Percentiles rank a stretch among this genome's conserved stretches.
phyloP scores from a whole-genome alignment of 2,888 invertebrate genomes.

The Autographa gamma region DNA sequence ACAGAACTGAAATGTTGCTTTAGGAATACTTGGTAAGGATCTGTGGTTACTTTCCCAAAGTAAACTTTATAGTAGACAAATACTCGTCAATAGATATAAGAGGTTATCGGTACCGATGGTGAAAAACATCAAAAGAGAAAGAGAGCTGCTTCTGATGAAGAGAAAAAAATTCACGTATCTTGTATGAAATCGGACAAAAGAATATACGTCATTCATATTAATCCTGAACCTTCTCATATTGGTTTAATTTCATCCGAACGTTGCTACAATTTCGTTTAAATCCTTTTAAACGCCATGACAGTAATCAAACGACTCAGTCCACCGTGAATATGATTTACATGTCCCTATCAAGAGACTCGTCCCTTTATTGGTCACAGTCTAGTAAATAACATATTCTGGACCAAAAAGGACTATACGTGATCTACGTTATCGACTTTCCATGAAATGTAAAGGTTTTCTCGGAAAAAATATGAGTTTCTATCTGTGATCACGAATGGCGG shows the following conservation, averaged over 20 bases:
- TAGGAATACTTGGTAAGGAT: background rate
- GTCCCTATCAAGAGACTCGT: conserved; percentile 3
- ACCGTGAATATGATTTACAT: conserved; percentile 6
- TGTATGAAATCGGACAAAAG: background rate
- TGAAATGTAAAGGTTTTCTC: background rate
- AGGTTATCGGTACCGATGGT: too few relatives aligned
- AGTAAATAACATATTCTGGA: background rate
- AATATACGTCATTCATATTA: background rate
- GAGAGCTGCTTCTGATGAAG: background rate
- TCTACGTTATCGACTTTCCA: background rate
- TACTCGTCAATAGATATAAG: too few relatives aligned
- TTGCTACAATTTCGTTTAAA: background rate
- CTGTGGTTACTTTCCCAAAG: too few relatives aligned
- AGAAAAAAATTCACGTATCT: background rate
- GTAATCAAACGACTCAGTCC: background rate
- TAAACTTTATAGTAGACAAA: too few relatives aligned
- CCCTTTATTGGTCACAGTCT: conserved; percentile 7
- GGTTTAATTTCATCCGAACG: background rate
- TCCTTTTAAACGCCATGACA: conserved; percentile 1
- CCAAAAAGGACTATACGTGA: background rate
- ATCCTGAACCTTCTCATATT: background rate
- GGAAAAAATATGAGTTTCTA: background rate
- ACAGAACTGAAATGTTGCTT: conserved; percentile 11
- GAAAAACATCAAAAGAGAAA: too few relatives aligned
- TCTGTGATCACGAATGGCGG: background rate